Base-by-base conservation (phyloP, 2,113 vertebrate species). In the Dolichallabes microphthalmus region DNA sequence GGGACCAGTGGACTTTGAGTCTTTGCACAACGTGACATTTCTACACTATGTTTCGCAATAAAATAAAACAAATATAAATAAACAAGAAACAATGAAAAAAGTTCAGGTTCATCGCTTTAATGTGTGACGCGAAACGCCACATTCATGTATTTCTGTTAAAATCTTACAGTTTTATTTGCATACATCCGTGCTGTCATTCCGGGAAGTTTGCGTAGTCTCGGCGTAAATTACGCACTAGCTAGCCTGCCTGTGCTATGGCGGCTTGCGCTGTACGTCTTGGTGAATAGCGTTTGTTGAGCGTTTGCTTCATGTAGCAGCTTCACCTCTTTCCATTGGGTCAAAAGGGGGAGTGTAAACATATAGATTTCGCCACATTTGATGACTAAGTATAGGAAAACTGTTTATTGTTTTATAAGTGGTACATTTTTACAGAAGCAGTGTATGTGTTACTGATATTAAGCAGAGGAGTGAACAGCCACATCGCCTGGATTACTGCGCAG, bases 341-440 rank as follows among this genome's bases (percentile, higher is more conserved):
- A 91, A 89, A 45, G 45, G 89, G 91, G 58, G 27, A 84, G 91
- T 92, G 90, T 93, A 93, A 92, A 94, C 91, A 93, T 88, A 93
- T 86, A 74, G 89, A 85, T 77, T 85, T 66, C 3, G 13, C 50
- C 13, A 30, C 30, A 50, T 20, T 86, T 85, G 76, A 45, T 76
- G 20, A 27, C 27, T 5, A 73, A 66, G 82, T 80, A 68, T 50
- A 1, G 10, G 4, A 5, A 57, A 15, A 17, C 39, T 52, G 5
- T 64, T 27, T 15, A 22, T 53, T 30, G 30, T 87, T 39, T 61
- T 6, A 20, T n/a, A 20, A 78, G 87, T 57, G 50, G 30, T 39
- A 68, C 53, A 27, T 57, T 78, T 78, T 71, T 27, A 69, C 22
- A 20, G n/a, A 27, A 58, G 27, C 45, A 52, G 69, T 75, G 20